Conservation (phyloP, 2,113 vertebrate species). For the Nannobrachium achirus region DNA sequence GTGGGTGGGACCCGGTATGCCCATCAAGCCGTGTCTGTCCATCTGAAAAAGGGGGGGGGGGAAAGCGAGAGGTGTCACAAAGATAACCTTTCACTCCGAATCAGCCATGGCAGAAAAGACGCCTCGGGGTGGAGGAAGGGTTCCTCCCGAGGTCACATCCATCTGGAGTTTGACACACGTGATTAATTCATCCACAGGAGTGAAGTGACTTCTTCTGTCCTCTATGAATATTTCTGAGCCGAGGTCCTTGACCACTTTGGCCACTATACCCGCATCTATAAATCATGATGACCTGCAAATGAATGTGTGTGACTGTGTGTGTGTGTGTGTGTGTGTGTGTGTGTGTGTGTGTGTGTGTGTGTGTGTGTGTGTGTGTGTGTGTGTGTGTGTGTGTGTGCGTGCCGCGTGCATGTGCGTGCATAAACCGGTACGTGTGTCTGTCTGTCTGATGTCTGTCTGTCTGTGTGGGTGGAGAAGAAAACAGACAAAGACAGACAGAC, state of each 20-base stretch:
- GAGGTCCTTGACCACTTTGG: slow-evolving; percentile 39
- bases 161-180: slow-evolving; percentile 48
- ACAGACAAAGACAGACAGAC: too few species aligned
- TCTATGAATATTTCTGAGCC: slow-evolving; percentile 47
- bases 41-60: slow-evolving; percentile 77
- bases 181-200: slow-evolving; percentile 56
- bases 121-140: slow-evolving; percentile 21
- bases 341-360: slow-evolving; percentile 18
- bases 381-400: background rate
- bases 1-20: slow-evolving; percentile 87
- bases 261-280: slow-evolving; percentile 39
- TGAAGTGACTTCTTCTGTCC: slow-evolving; percentile 59
- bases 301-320: background rate
- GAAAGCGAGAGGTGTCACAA: slow-evolving; percentile 13
- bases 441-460: too few species aligned
- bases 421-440: too few species aligned
- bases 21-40: slow-evolving; percentile 92
- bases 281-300: slow-evolving; percentile 28
- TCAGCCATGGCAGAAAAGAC: slow-evolving; percentile 17
- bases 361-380: background rate
- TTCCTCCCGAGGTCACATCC: slow-evolving; percentile 46
- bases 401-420: too few species aligned
- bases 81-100: slow-evolving; percentile 36
- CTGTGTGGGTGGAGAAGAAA: too few species aligned
- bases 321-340: background rate